Evolutionary conservation across 92 coral and sea anemone genomes (phyloP).

Genomic region (Epizoanthus stellaris): DNA sequence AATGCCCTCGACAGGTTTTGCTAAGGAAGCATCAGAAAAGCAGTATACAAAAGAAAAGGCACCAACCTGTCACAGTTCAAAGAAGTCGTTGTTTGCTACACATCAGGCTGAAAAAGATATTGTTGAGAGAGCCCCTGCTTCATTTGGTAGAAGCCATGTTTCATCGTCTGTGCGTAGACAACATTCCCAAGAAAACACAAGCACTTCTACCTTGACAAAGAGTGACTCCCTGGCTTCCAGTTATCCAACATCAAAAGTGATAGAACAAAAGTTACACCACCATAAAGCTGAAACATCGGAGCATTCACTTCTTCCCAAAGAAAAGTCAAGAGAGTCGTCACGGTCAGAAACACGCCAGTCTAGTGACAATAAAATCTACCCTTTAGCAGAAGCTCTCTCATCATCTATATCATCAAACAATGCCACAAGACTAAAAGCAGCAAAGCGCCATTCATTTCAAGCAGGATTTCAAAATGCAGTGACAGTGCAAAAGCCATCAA

Average conservation of each 20-base stretch:
- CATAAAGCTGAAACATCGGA: neutral
- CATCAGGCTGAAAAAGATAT: neutral
- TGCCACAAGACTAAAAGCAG: neutral
- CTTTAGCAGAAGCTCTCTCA: neutral
- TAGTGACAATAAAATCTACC: no score
- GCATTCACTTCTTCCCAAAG: neutral
- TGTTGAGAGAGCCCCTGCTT: neutral
- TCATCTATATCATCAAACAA: neutral
- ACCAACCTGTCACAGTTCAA: no score
- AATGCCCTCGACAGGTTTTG: neutral
- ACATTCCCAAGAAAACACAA: slow-evolving; percentile 1
- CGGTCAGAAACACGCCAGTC: no score
- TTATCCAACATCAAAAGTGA: neutral
- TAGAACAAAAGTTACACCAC: neutral
- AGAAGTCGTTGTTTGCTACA: neutral
- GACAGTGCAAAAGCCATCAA: neutral
- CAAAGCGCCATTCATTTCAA: neutral
- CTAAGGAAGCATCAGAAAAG: neutral
- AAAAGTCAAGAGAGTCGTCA: neutral
- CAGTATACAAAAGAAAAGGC: neutral
- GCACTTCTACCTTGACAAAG: neutral
- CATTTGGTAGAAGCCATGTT: neutral
- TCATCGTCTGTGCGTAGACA: no score
- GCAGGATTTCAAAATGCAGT: neutral
- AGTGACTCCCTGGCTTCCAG: neutral